Evolutionary conservation across 2,888 invertebrate genomes (phyloP).

Genomic region (Shargacucullia verbasci): DNA sequence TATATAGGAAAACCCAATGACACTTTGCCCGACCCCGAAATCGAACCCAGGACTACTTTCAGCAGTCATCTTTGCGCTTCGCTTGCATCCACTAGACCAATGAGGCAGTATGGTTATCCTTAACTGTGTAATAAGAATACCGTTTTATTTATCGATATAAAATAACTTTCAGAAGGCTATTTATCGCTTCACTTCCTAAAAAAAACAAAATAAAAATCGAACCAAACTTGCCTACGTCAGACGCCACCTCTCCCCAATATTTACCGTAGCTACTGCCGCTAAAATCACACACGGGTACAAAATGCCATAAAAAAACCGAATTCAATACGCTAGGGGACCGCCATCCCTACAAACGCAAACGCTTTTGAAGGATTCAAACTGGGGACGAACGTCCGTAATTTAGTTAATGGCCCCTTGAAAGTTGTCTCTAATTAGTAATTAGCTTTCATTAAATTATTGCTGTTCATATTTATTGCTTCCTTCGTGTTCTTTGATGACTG

Average conservation of each 20-base stretch:
- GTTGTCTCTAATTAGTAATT: slow-evolving; percentile 73
- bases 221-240: slow-evolving; percentile 3
- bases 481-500: slow-evolving; percentile 35
- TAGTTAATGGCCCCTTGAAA: slow-evolving; percentile 70
- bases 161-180: too few species aligned
- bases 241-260: slow-evolving; percentile 30
- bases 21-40: too few species aligned
- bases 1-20: too few species aligned
- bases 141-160: neutral
- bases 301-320: slow-evolving; percentile 42
- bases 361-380: slow-evolving; percentile 61
- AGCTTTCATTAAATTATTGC: slow-evolving; percentile 62
- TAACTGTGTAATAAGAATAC: too few species aligned
- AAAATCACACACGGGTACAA: slow-evolving; percentile 29
- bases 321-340: slow-evolving; percentile 35
- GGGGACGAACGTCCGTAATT: slow-evolving; percentile 59
- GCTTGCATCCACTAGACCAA: too few species aligned
- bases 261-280: slow-evolving; percentile 8
- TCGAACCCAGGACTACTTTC: too few species aligned
- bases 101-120: too few species aligned
- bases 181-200: neutral
- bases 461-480: slow-evolving; percentile 56
- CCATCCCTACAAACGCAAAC: slow-evolving; percentile 50
- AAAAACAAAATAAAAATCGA: slow-evolving; percentile 7
- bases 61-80: too few species aligned